Percentiles rank a stretch among this genome's conserved stretches.
phyloP scores from a whole-genome alignment of 2,113 vertebrate genomes.

The Caretta caretta region DNA sequence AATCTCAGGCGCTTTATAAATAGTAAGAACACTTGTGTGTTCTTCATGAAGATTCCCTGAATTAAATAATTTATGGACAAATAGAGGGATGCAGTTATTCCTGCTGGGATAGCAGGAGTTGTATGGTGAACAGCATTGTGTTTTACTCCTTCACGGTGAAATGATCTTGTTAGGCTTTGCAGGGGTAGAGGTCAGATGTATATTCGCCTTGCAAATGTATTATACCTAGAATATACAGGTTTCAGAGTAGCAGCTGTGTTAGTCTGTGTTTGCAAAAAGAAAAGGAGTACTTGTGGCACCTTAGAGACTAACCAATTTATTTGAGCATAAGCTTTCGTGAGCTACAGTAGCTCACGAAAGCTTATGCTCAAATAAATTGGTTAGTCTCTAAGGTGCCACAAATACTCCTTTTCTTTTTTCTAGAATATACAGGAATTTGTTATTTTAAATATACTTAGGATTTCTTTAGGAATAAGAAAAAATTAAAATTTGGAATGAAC shows the following conservation, averaged over 20 bases:
- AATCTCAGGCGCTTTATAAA: background rate
- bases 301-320: too few species aligned
- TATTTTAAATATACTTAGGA: background rate
- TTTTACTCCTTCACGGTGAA: background rate
- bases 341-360: too few species aligned
- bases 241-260: too few species aligned
- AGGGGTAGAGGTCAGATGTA: background rate
- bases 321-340: too few species aligned
- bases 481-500: constrained; percentile 7
- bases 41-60: background rate
- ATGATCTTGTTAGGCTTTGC: background rate
- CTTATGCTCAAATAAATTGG: too few species aligned
- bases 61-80: background rate
- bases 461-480: constrained; percentile 1
- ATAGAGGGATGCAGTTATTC: background rate
- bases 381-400: too few species aligned
- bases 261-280: too few species aligned
- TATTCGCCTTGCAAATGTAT: background rate
- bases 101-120: background rate
- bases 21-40: background rate
- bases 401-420: too few species aligned
- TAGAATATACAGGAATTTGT: background rate
- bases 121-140: background rate
- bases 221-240: background rate
- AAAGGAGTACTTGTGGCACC: too few species aligned